Conservation (phyloP, 2,797 vertebrate species). For the Pseudomugil tenellus region DNA sequence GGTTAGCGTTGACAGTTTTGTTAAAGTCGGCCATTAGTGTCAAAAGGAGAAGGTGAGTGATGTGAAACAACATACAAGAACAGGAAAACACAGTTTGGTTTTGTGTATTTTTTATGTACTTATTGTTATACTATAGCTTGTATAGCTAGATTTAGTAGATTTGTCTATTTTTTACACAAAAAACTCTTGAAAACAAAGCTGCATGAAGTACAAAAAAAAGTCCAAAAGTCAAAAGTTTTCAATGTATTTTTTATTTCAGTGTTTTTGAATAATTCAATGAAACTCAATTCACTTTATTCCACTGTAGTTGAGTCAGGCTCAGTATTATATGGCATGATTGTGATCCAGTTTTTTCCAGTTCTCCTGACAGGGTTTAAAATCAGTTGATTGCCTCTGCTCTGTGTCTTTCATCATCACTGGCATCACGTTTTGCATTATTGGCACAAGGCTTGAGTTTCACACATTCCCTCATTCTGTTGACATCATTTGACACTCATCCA, state of each 20-base stretch:
- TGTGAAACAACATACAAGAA: conserved; percentile 14
- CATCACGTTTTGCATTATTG: neutral
- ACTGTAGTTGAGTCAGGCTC: too few relatives aligned
- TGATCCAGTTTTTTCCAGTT: neutral
- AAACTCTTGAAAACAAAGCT: too few relatives aligned
- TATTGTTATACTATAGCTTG: too few relatives aligned
- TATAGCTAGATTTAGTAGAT: too few relatives aligned
- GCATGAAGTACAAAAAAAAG: too few relatives aligned
- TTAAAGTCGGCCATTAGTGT: conserved; percentile 10
- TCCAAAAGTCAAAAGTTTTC: too few relatives aligned
- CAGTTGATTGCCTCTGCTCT: neutral
- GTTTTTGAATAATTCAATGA: neutral
- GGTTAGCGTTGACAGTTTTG: conserved; percentile 28
- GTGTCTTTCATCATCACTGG: neutral
- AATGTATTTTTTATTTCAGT: neutral
- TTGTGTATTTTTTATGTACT: neutral
- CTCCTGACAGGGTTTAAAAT: neutral
- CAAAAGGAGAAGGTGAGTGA: conserved; percentile 26
- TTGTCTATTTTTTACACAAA: too few relatives aligned
- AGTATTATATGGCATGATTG: neutral
- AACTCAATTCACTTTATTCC: too few relatives aligned
- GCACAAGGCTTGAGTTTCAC: neutral
- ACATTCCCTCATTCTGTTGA: neutral
- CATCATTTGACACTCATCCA: conserved; percentile 1
- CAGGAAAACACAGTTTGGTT: neutral